Evolutionary conservation across 2,797 vertebrate species (phyloP).

Genomic region (Heliangelus exortis): DNA sequence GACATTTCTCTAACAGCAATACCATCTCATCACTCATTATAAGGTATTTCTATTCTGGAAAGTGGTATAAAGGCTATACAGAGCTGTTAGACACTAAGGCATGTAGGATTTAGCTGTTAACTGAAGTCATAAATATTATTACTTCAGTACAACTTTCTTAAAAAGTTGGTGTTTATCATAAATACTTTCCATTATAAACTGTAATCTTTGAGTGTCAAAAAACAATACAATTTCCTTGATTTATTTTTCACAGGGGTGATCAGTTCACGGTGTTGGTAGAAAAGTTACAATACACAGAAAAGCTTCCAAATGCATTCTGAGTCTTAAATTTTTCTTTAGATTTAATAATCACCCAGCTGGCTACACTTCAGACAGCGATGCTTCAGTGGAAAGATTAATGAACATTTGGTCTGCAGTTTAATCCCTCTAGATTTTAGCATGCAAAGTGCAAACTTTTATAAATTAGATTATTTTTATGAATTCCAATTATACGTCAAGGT

Average conservation of each 20-base stretch:
- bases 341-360: constrained; percentile 58
- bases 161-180: background rate
- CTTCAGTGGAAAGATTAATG: constrained; percentile 62
- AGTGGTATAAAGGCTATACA: background rate
- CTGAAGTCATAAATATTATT: background rate
- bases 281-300: constrained; percentile 46
- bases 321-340: constrained; percentile 58
- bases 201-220: background rate
- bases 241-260: constrained; percentile 46
- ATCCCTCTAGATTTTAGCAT: constrained; percentile 60
- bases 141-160: background rate
- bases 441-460: constrained; percentile 52
- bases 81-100: background rate
- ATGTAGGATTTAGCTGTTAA: background rate
- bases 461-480: constrained; percentile 58
- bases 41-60: background rate
- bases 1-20: background rate
- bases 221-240: constrained; percentile 25
- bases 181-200: background rate
- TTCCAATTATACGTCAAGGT: constrained; percentile 60
- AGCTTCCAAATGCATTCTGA: constrained; percentile 50
- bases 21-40: background rate
- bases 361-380: constrained; percentile 52
- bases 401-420: constrained; percentile 60
- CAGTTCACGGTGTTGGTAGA: background rate